Evolutionary conservation across 2,888 invertebrate species (phyloP), one percentile per base, ranked within the genome.

Genomic region (Agrilus cyanescens): DNA sequence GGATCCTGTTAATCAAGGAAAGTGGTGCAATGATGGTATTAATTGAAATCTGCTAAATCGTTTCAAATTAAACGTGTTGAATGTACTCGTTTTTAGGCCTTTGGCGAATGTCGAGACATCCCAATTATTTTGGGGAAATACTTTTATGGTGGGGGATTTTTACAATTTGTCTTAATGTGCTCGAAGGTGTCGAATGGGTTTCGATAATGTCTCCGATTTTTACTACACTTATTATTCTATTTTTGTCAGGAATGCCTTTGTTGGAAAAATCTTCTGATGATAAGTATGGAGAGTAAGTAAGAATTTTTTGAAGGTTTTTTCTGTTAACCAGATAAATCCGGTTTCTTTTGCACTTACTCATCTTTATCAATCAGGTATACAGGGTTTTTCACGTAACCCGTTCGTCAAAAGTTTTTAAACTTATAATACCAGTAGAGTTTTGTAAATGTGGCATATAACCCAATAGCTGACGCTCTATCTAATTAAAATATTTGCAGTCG

Each of bases 131-230:
- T 61, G 94, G 94, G 0, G 94, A 94, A 69, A 87, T 93, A 10
- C 76, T 89, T 0, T 74, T 94, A 12, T 91, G 94, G 93, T 87
- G 91, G 85, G 91, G 94, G 4, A 82, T 93, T 55, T 93, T 93
- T 61, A 79, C 87, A 40, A 85, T 91, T 63, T 86, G 90, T 0
- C 65, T 90, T 30, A 89, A 88, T 61, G 85, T 91, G 13, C 79
- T 93, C 53, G 78, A 82, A 57, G 86, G 88, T 13, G 70, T 79
- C 29, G 89, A 93, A 69, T 91, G 88, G 85, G 72, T 88, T 18
- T 88, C 85, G 8, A 80, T 89, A 53, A 72, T 88, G 53, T 90
- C 89, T 12, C 91, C 91, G 5, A 69, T 91, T 45, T 93, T 93
- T 65, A 90, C 87, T 15, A 84, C 84, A 12, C 68, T 85, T 51